Base-by-base conservation (phyloP, 2,888 invertebrate species). In the Scelioninae gen. 1 region DNA sequence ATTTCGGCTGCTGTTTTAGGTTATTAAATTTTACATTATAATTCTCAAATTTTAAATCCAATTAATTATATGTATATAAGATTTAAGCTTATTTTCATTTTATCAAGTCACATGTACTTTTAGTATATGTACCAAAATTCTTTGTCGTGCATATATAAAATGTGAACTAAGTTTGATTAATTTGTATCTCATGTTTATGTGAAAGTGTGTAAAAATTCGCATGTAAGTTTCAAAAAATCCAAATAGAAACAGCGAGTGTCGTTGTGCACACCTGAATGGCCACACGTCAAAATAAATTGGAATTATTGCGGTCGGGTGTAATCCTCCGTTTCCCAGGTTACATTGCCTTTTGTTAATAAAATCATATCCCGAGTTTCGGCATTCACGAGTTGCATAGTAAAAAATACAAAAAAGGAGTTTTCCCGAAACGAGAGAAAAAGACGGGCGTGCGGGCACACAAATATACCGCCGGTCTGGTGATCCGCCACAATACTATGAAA, bases 291-390 rank as follows among this genome's bases (percentile, higher is more conserved):
- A 87, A 87, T 87, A 87, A 87, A 88, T 88, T 87, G 87, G 86
- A 88, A 87, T 88, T 88, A 88, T 88, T 86, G 87, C 86, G 74
- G 83, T 76, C 49, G 74, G 83, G 78, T 87, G 88, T 88, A 88
- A 88, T 87, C 87, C 87, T 84, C 72, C 85, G 75, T 84, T 86
- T 83, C 77, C 82, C 82, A 80, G 84, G 85, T 87, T 85, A 86
- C 86, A 86, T 87, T 85, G 86, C 85, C 87, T n/a, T 88, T 88
- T 88, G 88, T 89, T 88, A 89, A 89, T 88, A 88, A 89, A 89
- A 88, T 87, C 87, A 87, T 86, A 86, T 83, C 84, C 85, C 56
- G 78, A 83, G 82, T 83, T 82, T 83, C 77, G 81, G 80, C 79
- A 71, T 79, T 79, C 78, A 83, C 85, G 83, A 79, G 78, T 79